A percentile compares a stretch with the other conserved stretches of the same genome.
phyloP scores from a whole-genome alignment of 2,113 vertebrate genomes.

The Nothoprocta perdicaria region DNA sequence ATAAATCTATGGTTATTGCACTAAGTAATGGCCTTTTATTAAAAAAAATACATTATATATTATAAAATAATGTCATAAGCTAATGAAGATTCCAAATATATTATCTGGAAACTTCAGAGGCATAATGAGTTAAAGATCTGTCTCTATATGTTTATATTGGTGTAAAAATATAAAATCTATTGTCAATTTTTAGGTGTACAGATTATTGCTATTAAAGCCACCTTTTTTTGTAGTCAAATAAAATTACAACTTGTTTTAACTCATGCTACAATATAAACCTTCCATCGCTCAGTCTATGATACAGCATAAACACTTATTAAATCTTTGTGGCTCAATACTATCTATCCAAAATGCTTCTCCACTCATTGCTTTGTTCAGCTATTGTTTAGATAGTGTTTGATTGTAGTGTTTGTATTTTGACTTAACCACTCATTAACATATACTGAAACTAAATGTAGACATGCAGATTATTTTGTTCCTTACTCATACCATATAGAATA shows the following conservation, averaged over 20 bases:
- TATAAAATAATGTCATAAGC: background rate
- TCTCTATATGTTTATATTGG: no score
- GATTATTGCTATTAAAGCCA: no score
- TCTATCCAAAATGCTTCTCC: background rate
- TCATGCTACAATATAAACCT: background rate
- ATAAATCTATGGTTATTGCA: background rate
- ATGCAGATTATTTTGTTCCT: no score
- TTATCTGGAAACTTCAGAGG: no score
- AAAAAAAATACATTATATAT: background rate
- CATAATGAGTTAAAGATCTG: no score
- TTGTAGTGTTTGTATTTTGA: background rate
- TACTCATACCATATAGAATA: background rate
- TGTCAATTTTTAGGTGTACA: no score
- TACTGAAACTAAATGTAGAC: background rate
- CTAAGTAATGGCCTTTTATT: background rate
- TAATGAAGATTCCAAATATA: background rate
- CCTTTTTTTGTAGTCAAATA: background rate
- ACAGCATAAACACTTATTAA: background rate
- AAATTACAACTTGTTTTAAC: background rate
- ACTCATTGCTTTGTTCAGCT: background rate
- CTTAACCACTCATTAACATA: background rate
- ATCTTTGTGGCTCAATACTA: background rate
- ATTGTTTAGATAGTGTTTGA: background rate
- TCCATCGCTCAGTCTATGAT: background rate
- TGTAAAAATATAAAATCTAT: no score